Base-by-base conservation (phyloP, 2,113 vertebrate species). In the Pseudorectes ferrugineus region DNA sequence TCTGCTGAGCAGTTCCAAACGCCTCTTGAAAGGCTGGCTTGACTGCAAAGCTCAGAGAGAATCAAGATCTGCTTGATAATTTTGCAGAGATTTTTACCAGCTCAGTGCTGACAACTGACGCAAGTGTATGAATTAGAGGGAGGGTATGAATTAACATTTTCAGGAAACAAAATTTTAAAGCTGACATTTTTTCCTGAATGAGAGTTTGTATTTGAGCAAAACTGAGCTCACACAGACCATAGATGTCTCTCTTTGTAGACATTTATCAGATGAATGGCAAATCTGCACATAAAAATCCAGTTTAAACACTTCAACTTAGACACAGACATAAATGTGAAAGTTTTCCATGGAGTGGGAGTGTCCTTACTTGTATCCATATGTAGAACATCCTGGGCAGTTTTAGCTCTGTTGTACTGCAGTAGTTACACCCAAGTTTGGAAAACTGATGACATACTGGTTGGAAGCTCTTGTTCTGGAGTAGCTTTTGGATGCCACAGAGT, bases 71-170 rank as follows among this genome's bases (percentile, higher is more conserved):
- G n/a, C 33, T 52, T 73, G 81, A 54, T 57, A 73, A 85, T 83
- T 89, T 83, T 90, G 29, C 75, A 62, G 36, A 55, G 72, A 58
- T 81, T 91, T 93, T 95, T 82, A 75, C n/a, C 40, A 61, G 33
- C 73, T 88, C 55, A 73, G 14, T 89, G 62, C 52, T 4, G n/a
- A 55, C 63, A 83, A 51, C 63, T 88, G 90, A 88, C 0, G 24
- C 31, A 88, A 85, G 76, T 73, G 24, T 51, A 58, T 90, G 55
- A 94, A 93, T 96, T 91, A 71, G 77, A 84, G 51, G 65, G 88
- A 93, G 77, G 68, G 29, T 83, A 71, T 51, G 46, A 96, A 96
- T 95, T 89, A 80, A 88, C 88, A 91, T 85, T 94, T 94, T 79
- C 87, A 95, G 93, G 85, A 94, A 92, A 88, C 74, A 62, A 90